phyloP scores from a whole-genome alignment of 2,888 invertebrate genomes.

The Caenorhabditis zanzibari region DNA sequence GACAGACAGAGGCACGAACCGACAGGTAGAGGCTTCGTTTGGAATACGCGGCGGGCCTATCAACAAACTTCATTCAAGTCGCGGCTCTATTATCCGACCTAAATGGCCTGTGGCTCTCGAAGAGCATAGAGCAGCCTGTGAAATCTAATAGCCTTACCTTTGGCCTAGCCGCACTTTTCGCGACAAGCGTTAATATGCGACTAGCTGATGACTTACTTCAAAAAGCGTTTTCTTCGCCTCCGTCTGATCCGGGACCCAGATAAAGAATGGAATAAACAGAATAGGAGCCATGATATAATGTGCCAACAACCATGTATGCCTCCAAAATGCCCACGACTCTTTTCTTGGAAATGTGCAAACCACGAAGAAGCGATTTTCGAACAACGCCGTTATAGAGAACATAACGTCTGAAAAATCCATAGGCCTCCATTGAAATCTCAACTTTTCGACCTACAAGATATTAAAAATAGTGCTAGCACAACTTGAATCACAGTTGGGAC shows the following conservation, averaged over 20 bases:
- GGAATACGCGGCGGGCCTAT: too few species aligned
- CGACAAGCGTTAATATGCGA: too few species aligned
- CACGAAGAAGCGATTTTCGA: not conserved
- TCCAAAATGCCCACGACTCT: not conserved
- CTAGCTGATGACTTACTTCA: not conserved
- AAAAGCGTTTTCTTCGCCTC: not conserved
- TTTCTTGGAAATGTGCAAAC: not conserved
- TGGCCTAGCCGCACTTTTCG: too few species aligned
- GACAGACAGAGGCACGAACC: too few species aligned
- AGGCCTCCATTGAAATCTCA: too few species aligned
- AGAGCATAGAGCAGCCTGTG: too few species aligned
- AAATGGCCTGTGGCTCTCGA: too few species aligned
- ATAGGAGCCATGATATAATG: not conserved
- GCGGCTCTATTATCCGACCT: too few species aligned
- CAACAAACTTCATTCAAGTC: not conserved
- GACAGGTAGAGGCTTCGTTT: too few species aligned
- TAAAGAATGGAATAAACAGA: not conserved
- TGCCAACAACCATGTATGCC: not conserved
- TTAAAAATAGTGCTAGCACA: not conserved
- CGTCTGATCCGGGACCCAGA: not conserved
- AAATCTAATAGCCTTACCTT: too few species aligned
- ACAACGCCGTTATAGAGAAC: not conserved
- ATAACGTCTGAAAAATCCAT: too few species aligned
- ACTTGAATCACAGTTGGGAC: not conserved
- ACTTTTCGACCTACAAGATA: not conserved